phyloP scores from a whole-genome alignment of 2,888 invertebrate genomes.

The Hyposoter didymator region DNA sequence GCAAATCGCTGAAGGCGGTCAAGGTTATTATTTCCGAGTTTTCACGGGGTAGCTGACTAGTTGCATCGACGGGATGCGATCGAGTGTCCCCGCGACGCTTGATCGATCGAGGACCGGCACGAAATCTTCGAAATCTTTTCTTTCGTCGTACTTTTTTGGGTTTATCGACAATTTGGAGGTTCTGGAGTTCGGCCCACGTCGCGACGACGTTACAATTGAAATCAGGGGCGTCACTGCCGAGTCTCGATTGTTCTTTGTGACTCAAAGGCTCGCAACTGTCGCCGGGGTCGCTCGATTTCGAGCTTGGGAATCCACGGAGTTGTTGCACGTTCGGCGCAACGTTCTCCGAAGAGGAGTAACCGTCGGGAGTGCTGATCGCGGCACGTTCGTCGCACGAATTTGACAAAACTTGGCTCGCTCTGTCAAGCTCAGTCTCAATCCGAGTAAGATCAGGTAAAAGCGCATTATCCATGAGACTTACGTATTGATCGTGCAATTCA shows the following conservation, averaged over 20 bases:
- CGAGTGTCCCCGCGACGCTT: conserved; percentile 9
- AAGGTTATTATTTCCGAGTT: conserved; percentile 14
- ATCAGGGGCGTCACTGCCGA: conserved; percentile 64
- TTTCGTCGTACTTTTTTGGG: conserved; percentile 30
- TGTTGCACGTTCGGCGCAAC: conserved; percentile 66
- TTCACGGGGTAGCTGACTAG: conserved; percentile 32
- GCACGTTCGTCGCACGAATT: not conserved
- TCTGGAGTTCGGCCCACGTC: conserved; percentile 70
- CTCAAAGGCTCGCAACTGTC: conserved; percentile 10
- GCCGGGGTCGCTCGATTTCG: conserved; percentile 27
- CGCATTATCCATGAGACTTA: conserved; percentile 67
- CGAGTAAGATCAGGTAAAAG: conserved; percentile 65
- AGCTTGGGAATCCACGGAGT: conserved; percentile 16
- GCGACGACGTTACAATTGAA: conserved; percentile 71
- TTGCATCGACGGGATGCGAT: not conserved
- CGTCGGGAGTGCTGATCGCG: conserved; percentile 28
- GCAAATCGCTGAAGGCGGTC: not conserved
- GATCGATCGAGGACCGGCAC: conserved; percentile 19
- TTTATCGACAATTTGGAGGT: conserved; percentile 53
- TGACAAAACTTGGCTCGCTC: conserved; percentile 32
- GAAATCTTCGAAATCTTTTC: conserved; percentile 5
- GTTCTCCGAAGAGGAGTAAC: conserved; percentile 64
- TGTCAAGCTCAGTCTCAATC: conserved; percentile 49
- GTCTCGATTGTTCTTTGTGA: conserved; percentile 41
- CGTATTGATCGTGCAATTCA: conserved; percentile 71